Conservation (phyloP, 1,140 invertebrate species). For the Lithobius niger region DNA sequence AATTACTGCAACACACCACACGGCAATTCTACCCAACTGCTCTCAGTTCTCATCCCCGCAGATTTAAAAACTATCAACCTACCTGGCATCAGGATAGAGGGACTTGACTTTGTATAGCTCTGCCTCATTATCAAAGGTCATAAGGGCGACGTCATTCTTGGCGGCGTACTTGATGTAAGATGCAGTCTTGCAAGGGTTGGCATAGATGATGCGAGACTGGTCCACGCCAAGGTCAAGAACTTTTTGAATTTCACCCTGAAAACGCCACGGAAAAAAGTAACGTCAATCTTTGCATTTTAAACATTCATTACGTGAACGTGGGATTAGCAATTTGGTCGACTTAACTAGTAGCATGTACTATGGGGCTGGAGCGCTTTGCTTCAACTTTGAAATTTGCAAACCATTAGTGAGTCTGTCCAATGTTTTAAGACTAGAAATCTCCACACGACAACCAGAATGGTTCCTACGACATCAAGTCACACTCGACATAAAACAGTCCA, state of each 20-base stretch:
- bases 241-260: constrained; percentile 67
- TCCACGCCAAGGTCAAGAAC: constrained; percentile 63
- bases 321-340: too few species aligned
- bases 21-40: neutral
- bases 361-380: too few species aligned
- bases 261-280: neutral
- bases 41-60: too few species aligned
- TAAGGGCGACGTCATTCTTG: constrained; percentile 55
- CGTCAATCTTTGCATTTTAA: too few species aligned
- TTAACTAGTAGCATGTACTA: neutral
- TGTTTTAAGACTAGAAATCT: too few species aligned
- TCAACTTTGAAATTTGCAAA: too few species aligned
- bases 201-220: constrained; percentile 81
- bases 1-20: neutral
- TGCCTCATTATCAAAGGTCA: constrained; percentile 93
- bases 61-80: too few species aligned
- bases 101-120: constrained; percentile 86
- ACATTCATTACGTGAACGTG: too few species aligned
- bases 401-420: too few species aligned
- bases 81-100: constrained; percentile 66
- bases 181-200: constrained; percentile 92
- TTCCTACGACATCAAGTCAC: too few species aligned
- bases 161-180: constrained; percentile 81
- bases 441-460: too few species aligned
- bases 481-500: too few species aligned